Conservation (phyloP, 2,888 invertebrate species). For the Ectemnius lituratus region DNA sequence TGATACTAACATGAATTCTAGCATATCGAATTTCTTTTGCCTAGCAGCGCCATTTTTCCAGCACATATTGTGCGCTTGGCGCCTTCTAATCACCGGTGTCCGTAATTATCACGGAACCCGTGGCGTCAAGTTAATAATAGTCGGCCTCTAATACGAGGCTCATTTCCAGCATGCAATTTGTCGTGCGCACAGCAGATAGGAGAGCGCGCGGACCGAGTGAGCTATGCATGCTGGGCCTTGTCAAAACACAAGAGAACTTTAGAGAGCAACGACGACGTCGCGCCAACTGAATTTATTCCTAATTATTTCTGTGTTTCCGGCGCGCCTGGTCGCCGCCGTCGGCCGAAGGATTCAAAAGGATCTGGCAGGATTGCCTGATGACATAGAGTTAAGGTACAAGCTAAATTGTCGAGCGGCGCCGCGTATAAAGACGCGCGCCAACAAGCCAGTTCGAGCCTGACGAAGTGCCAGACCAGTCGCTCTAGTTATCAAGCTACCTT, state of each 20-base stretch:
- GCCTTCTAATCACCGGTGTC: not conserved
- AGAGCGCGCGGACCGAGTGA: too few relatives aligned
- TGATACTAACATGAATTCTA: too few relatives aligned
- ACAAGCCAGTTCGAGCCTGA: not conserved
- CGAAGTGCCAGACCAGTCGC: slow-evolving; percentile 15
- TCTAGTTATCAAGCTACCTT: not conserved
- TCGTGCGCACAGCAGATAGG: too few relatives aligned
- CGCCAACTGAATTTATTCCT: slow-evolving; percentile 10
- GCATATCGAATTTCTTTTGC: too few relatives aligned
- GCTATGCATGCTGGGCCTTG: too few relatives aligned
- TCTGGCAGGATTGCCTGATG: slow-evolving; percentile 6
- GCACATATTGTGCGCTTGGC: not conserved
- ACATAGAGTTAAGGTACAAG: not conserved
- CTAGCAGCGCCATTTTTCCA: not conserved
- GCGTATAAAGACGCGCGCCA: slow-evolving; percentile 22
- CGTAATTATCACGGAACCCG: not conserved
- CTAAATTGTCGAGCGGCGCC: slow-evolving; percentile 19
- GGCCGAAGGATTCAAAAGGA: slow-evolving; percentile 20
- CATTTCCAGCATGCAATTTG: too few relatives aligned
- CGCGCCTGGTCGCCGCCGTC: not conserved
- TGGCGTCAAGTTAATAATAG: not conserved
- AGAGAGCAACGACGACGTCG: not conserved
- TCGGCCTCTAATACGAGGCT: too few relatives aligned
- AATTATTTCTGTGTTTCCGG: slow-evolving; percentile 18
- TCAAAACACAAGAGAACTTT: too few relatives aligned